A percentile compares a stretch with the other conserved stretches of the same genome.
phyloP scores from a whole-genome alignment of 2,888 invertebrate species.

The Cantharis rustica region DNA sequence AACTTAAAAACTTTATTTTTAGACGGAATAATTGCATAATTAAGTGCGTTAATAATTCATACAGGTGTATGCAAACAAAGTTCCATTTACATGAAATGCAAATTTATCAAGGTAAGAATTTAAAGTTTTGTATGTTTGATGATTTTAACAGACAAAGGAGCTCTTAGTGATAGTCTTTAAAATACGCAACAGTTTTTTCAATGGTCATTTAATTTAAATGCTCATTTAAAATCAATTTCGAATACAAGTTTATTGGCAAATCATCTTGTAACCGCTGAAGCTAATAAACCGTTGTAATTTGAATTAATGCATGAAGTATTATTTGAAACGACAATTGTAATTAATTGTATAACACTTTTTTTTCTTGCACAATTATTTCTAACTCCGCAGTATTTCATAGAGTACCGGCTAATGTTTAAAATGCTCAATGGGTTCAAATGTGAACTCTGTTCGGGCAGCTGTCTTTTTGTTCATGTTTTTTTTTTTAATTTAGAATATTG shows the following conservation, averaged over 20 bases:
- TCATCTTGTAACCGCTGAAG: not conserved
- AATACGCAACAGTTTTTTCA: not conserved
- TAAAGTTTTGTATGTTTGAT: not conserved
- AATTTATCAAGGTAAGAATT: not conserved
- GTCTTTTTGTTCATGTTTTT: too few relatives aligned
- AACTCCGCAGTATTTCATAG: not conserved
- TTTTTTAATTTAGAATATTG: too few relatives aligned
- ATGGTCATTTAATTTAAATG: not conserved
- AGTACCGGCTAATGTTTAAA: too few relatives aligned
- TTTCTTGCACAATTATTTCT: not conserved
- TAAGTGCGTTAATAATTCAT: not conserved
- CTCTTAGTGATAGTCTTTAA: not conserved
- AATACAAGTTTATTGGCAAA: not conserved
- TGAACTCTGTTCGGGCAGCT: too few relatives aligned
- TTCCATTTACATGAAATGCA: not conserved
- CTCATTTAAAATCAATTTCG: not conserved
- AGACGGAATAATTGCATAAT: not conserved
- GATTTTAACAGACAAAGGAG: not conserved
- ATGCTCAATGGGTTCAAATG: too few relatives aligned
- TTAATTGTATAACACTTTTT: not conserved
- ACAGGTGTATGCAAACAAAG: not conserved
- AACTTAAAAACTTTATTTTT: not conserved
- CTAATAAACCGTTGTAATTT: not conserved
- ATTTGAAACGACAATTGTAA: not conserved
- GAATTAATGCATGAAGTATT: not conserved